Percentiles rank a stretch among this genome's conserved stretches.
These are phyloP conservation scores for Nothocercus julius DNA, from an alignment of 2,113 vertebrate species.

Conservation along the genomic window DNA sequence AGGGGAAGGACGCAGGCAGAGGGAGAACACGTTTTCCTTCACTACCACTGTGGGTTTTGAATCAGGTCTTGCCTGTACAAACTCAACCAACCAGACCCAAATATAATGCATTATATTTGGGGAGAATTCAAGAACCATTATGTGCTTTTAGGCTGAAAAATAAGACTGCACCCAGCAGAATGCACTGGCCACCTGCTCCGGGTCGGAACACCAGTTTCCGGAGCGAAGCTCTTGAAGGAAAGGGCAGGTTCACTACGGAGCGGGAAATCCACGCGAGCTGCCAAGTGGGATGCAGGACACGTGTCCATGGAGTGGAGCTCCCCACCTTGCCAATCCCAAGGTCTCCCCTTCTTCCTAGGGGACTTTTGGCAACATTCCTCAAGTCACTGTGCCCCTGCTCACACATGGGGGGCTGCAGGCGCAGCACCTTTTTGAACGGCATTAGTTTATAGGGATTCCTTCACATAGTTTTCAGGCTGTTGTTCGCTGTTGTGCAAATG, in stretches of 20 bases:
- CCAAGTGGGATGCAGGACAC: no score
- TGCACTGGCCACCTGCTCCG: not conserved
- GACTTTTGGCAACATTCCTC: not conserved
- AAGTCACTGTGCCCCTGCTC: not conserved
- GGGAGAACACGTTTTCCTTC: not conserved
- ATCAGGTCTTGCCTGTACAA: no score
- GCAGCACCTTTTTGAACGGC: no score
- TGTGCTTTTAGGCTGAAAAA: not conserved
- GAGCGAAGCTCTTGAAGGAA: not conserved
- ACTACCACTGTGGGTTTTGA: no score
- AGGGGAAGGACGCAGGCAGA: not conserved
- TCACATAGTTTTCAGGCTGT: not conserved
- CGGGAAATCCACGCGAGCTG: no score
- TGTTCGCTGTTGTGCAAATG: not conserved
- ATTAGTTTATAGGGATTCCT: not conserved
- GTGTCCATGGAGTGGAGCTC: no score
- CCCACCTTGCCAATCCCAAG: not conserved
- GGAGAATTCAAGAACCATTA: not conserved
- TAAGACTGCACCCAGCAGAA: not conserved
- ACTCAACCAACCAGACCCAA: no score
- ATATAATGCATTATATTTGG: not conserved
- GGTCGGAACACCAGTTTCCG: not conserved
- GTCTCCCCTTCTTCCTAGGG: not conserved
- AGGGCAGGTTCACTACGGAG: not conserved
- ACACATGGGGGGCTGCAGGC: fast-evolving